Conservation (phyloP, 2,113 vertebrate species). For the Cettia cetti region DNA sequence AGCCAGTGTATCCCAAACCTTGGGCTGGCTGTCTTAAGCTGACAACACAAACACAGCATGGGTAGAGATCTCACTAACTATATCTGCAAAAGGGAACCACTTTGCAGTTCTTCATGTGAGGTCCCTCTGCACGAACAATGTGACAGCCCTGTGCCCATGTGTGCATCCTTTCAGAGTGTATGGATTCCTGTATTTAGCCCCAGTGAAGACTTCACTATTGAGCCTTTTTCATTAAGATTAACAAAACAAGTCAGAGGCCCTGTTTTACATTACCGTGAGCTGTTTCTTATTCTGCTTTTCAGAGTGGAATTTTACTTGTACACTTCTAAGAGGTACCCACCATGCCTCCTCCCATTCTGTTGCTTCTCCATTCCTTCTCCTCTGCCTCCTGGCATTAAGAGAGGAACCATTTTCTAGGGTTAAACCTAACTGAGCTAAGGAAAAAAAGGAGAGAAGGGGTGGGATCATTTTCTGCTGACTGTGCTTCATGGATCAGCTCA, state of each 20-base stretch:
- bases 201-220: neutral
- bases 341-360: fast-evolving
- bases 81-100: neutral
- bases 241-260: neutral
- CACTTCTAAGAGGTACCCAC: neutral
- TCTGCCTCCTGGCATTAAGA: neutral
- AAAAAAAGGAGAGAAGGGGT: too few relatives aligned
- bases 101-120: neutral
- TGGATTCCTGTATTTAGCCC: neutral
- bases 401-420: neutral
- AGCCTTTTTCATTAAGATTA: neutral
- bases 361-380: neutral
- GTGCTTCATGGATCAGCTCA: neutral
- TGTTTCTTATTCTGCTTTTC: neutral
- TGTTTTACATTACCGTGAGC: neutral
- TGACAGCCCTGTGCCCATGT: neutral
- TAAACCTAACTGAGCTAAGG: neutral
- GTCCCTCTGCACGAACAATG: fast-evolving
- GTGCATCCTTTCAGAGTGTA: neutral
- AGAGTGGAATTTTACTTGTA: neutral
- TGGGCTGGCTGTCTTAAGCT: neutral
- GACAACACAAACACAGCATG: fast-evolving
- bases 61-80: neutral
- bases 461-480: neutral
- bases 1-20: neutral